Conservation (phyloP, 2,113 vertebrate species). For the Austrofundulus limnaeus region DNA sequence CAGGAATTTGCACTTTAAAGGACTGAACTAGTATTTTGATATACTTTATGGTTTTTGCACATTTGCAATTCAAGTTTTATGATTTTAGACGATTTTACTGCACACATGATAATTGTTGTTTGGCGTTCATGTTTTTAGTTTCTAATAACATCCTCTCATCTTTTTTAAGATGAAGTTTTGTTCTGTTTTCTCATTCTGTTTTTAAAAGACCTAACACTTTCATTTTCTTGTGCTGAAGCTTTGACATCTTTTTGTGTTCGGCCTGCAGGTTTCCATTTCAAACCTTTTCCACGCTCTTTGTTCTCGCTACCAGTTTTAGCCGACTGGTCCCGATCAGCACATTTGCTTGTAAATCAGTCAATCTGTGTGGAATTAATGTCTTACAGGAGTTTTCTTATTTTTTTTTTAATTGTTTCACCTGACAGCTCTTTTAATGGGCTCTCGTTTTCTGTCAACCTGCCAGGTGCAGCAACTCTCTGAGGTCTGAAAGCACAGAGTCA, state of each 20-base stretch:
- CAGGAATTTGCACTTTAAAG: no score
- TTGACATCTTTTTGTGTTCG: neutral
- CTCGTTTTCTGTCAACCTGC: neutral
- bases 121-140: neutral
- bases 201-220: neutral
- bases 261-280: neutral
- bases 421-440: neutral
- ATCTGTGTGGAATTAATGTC: neutral
- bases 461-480: neutral
- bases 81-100: no score
- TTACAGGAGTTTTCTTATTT: neutral
- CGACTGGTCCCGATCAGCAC: neutral
- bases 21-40: no score
- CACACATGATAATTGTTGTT: neutral
- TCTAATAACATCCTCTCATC: no score
- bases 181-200: no score
- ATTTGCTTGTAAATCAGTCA: neutral
- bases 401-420: conserved; percentile 4
- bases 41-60: no score
- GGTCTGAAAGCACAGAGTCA: neutral
- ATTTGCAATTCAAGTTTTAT: no score
- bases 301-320: neutral
- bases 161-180: no score
- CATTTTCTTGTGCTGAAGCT: no score
- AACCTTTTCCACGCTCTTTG: neutral